Base-by-base conservation (phyloP, 1,140 invertebrate genomes). In the Drosophila burlai region DNA sequence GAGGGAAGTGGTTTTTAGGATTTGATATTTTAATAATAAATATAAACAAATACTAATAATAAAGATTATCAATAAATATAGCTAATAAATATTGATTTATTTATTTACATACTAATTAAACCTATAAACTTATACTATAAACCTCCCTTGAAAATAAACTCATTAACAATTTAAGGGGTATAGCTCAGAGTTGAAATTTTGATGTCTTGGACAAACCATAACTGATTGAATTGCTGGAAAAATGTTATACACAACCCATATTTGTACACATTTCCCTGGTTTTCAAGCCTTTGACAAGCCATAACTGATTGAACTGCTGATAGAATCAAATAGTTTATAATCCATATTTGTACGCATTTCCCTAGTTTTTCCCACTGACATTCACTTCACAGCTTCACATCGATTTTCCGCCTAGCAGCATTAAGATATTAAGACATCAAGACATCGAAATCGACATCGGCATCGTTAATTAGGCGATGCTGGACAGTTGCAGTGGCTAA, bases 391-490 rank as follows among this genome's bases (percentile, higher is more conserved):
- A 29, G 68, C 29, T 58, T 26, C 66, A 76, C 11, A 49, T 40
- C 54, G 15, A 59, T 76, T 76, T 76, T 38, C 62, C 54, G 72
- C 26, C 42, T 26, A 43, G 57, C 43, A 31, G 61, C 21, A 71
- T 73, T 24, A 54, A 68, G 50, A 57, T n/a, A 71, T 73, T 24
- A 54, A 68, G 50, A 45, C 65, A 60, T 66, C 54, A 68, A 47
- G 26, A 10, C 43, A 47, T 24, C 4, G 57, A 18, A 13, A 46
- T 45, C 18, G 36, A 63, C 9, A 49, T 47, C 50, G 69, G 69
- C 34, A 65, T 57, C 55, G 68, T 85, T 86, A 83, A 86, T 86
- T 86, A 86, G 83, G 82, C 50, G 46, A 74, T 46, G 74, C 52
- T 74, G 47, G 58, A 43, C 52, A 68, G 60, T 49, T 74, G 80